Conservation (phyloP, 1,140 invertebrate genomes). For the Ceratosolen fusciceps region DNA sequence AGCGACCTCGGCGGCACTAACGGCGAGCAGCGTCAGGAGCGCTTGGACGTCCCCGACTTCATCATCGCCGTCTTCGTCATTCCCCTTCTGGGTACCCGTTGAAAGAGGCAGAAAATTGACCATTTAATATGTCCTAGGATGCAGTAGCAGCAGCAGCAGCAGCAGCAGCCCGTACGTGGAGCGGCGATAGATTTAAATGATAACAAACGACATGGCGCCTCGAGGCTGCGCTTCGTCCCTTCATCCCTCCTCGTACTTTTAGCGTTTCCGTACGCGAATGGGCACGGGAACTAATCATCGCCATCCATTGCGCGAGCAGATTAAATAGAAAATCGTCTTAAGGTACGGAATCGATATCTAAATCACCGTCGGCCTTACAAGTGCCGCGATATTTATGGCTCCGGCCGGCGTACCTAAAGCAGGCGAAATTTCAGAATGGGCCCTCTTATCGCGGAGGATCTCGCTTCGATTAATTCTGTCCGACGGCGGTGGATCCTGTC, state of each 20-base stretch:
- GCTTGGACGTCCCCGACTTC: background rate
- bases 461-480: too few relatives aligned
- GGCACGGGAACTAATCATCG: background rate
- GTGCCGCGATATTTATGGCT: background rate
- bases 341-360: background rate
- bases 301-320: background rate
- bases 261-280: background rate
- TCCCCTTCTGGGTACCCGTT: conserved; percentile 7
- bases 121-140: background rate
- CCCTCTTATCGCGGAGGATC: too few relatives aligned
- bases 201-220: conserved; percentile 30
- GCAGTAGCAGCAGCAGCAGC: background rate
- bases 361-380: background rate
- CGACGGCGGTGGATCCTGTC: too few relatives aligned
- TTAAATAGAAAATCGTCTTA: conserved; percentile 23
- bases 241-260: conserved; percentile 9
- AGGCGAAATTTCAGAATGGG: too few relatives aligned
- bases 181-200: conserved; percentile 28
- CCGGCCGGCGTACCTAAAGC: background rate
- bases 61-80: conserved; percentile 6
- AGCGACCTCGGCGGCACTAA: background rate
- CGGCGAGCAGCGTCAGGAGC: background rate
- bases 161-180: too few relatives aligned
- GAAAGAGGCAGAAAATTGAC: background rate
- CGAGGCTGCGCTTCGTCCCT: background rate